Percentiles rank a stretch among this genome's conserved stretches.
These are phyloP conservation scores for Rhabdomys pumilio DNA, from an alignment of 2,797 vertebrate genomes.

Conservation along the genomic window DNA sequence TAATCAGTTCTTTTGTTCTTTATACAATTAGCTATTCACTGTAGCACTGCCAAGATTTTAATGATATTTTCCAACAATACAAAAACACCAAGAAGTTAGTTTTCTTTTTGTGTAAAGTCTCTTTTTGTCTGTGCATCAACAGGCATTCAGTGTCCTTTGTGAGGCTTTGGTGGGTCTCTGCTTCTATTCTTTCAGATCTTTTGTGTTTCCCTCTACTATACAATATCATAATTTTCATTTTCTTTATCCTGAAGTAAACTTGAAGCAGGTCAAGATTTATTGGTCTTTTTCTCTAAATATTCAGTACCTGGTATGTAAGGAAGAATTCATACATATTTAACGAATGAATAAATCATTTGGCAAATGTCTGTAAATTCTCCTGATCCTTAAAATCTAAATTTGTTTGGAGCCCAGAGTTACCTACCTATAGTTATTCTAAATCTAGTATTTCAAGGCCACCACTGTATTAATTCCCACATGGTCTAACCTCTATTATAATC, in stretches of 20 bases:
- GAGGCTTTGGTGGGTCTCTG: neutral
- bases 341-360: constrained; percentile 37
- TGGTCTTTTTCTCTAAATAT: constrained; percentile 48
- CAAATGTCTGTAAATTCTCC: constrained; percentile 24
- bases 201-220: constrained; percentile 26
- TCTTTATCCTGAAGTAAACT: constrained; percentile 32
- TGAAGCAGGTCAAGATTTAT: constrained; percentile 43
- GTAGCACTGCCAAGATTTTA: constrained; percentile 60
- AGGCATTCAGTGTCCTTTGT: neutral
- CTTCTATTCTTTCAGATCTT: neutral
- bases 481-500: neutral
- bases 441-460: constrained; percentile 4
- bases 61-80: constrained; percentile 70
- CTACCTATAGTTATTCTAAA: neutral
- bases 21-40: constrained; percentile 64
- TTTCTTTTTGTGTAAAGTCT: constrained; percentile 42
- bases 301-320: neutral
- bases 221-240: constrained; percentile 49
- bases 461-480: neutral
- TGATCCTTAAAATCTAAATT: neutral
- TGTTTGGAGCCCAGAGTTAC: neutral
- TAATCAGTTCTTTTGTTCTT: constrained; percentile 71
- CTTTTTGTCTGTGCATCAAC: neutral
- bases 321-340: constrained; percentile 45
- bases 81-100: constrained; percentile 45